Conservation (phyloP, 2,888 invertebrate species). For the Plebejus argus region DNA sequence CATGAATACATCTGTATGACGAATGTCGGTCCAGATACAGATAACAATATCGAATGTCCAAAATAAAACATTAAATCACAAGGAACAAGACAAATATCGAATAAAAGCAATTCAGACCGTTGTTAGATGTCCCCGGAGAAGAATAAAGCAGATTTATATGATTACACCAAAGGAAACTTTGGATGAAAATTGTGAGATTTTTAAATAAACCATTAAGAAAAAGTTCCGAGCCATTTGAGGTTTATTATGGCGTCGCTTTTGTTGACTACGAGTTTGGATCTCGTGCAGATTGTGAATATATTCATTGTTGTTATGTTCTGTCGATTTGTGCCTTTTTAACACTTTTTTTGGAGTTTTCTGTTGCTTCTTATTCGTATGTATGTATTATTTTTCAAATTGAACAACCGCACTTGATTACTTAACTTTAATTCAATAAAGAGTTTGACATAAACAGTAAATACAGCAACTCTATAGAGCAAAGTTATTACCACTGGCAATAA, state of each 20-base stretch:
- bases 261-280: slow-evolving; percentile 63
- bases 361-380: neutral
- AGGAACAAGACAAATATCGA: slow-evolving; percentile 70
- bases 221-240: slow-evolving; percentile 78
- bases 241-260: slow-evolving; percentile 73
- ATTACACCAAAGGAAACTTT: slow-evolving; percentile 66
- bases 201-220: slow-evolving; percentile 80
- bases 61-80: slow-evolving; percentile 69
- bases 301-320: neutral
- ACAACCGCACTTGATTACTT: too few relatives aligned
- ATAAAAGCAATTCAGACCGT: slow-evolving; percentile 77
- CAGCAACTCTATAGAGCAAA: too few relatives aligned
- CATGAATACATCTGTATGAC: neutral
- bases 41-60: slow-evolving; percentile 54
- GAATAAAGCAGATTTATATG: slow-evolving; percentile 75
- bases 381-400: neutral
- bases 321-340: neutral
- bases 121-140: slow-evolving; percentile 68
- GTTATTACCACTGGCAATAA: too few relatives aligned
- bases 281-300: slow-evolving; percentile 37
- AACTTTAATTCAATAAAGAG: too few relatives aligned
- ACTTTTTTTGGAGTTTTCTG: neutral
- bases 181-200: slow-evolving; percentile 77
- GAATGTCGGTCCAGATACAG: slow-evolving; percentile 37
- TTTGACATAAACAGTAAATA: too few relatives aligned